Conservation (phyloP, 2,113 vertebrate species). For the Grallaria varia region DNA sequence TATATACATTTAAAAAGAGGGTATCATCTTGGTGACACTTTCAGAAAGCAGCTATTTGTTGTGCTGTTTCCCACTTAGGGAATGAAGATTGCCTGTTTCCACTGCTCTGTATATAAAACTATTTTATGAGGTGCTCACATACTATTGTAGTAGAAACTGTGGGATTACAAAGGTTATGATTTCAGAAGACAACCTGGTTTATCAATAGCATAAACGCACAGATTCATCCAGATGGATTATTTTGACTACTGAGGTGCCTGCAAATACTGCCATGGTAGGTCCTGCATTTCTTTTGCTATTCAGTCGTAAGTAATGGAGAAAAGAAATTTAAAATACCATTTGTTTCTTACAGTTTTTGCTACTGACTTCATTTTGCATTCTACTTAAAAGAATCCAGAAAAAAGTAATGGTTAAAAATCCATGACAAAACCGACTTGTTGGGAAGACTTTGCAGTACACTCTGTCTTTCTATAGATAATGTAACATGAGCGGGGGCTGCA, state of each 20-base stretch:
- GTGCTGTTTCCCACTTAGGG: neutral
- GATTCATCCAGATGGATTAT: neutral
- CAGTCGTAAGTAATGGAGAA: neutral
- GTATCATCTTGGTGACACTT: neutral
- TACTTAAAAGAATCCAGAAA: neutral
- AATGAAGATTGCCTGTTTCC: neutral
- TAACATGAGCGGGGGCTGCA: neutral
- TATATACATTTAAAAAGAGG: neutral
- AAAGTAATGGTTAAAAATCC: neutral
- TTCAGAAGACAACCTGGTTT: neutral
- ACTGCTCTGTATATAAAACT: neutral
- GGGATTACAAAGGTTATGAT: neutral
- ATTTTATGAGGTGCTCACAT: neutral
- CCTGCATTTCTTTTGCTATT: neutral
- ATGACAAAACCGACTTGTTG: neutral
- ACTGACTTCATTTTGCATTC: neutral
- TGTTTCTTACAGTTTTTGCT: neutral
- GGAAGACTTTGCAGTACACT: neutral
- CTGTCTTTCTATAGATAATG: neutral
- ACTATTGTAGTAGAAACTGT: neutral
- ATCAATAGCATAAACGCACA: neutral
- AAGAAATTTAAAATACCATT: neutral
- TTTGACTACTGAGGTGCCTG: neutral
- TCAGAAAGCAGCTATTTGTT: neutral
- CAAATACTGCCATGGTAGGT: neutral